Conservation (phyloP, 2,888 invertebrate species). For the Molanna angustata region DNA sequence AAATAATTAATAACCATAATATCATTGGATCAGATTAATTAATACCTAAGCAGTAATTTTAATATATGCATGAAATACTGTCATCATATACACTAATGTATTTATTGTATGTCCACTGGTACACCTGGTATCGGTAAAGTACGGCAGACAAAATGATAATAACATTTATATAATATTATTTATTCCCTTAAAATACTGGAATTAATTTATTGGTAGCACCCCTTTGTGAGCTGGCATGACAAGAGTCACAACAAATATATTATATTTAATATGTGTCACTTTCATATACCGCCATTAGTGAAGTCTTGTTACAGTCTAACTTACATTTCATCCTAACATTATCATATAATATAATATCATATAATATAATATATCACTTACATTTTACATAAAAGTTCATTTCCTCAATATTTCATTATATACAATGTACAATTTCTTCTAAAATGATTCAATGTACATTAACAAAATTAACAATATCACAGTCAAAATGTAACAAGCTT, state of each 20-base stretch:
- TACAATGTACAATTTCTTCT: background rate
- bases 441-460: background rate
- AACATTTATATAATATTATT: too few relatives aligned
- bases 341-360: too few relatives aligned
- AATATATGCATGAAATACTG: slow-evolving; percentile 32
- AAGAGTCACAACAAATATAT: slow-evolving; percentile 56
- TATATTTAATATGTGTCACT: slow-evolving; percentile 50
- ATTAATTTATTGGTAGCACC: slow-evolving; percentile 53
- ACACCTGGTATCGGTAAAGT: slow-evolving; percentile 37
- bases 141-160: slow-evolving; percentile 25
- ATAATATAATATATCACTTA: background rate
- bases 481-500: slow-evolving; percentile 59
- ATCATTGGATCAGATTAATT: slow-evolving; percentile 31
- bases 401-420: too few relatives aligned
- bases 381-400: background rate
- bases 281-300: slow-evolving; percentile 43
- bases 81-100: slow-evolving; percentile 40
- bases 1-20: slow-evolving; percentile 38
- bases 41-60: slow-evolving; percentile 28
- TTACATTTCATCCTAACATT: slow-evolving; percentile 14
- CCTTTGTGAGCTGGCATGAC: slow-evolving; percentile 59
- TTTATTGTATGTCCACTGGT: slow-evolving; percentile 54
- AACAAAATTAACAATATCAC: slow-evolving; percentile 42
- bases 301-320: slow-evolving; percentile 59
- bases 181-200: slow-evolving; percentile 31